These are phyloP conservation scores for Tenualosa ilisha DNA, from an alignment of 2,797 vertebrate species.

Conservation along the genomic window DNA sequence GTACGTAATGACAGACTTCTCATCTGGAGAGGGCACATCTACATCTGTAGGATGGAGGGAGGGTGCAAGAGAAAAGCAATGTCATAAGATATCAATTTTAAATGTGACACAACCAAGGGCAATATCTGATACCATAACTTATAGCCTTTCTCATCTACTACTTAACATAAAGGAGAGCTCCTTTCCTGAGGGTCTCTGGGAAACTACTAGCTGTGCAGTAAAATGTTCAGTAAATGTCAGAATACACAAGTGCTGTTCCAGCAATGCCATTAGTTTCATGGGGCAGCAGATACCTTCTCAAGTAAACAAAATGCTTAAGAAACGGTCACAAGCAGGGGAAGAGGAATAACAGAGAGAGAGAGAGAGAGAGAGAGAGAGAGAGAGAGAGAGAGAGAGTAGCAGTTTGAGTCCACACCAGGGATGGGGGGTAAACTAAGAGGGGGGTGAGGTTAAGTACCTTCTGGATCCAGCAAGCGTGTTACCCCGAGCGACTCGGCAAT, in stretches of 20 bases:
- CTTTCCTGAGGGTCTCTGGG: not conserved
- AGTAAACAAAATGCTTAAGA: not conserved
- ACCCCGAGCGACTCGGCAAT: conserved; percentile 94
- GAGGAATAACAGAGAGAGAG: not conserved
- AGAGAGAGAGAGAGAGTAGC: not conserved
- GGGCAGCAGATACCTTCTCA: not conserved
- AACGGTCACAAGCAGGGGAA: not conserved
- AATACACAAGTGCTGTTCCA: not conserved
- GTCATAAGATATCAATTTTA: too few relatives aligned
- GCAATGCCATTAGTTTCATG: not conserved
- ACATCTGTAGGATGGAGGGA: conserved; percentile 78
- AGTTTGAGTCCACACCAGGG: not conserved
- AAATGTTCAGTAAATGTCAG: not conserved
- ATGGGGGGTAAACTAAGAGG: not conserved
- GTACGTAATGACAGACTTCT: conserved; percentile 98
- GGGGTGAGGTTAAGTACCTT: conserved; percentile 74
- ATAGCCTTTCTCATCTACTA: not conserved
- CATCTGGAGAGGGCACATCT: conserved; percentile 93
- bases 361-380: not conserved
- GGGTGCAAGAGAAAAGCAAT: not conserved
- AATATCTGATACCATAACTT: not conserved
- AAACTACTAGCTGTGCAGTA: not conserved
- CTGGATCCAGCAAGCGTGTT: conserved; percentile 92
- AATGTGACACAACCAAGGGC: too few relatives aligned
- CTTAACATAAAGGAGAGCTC: not conserved